A percentile compares a stretch with the other conserved stretches of the same genome.
These are phyloP conservation scores for Mycogona germanica DNA, from an alignment of 2,888 invertebrate species.

Conservation along the genomic window DNA sequence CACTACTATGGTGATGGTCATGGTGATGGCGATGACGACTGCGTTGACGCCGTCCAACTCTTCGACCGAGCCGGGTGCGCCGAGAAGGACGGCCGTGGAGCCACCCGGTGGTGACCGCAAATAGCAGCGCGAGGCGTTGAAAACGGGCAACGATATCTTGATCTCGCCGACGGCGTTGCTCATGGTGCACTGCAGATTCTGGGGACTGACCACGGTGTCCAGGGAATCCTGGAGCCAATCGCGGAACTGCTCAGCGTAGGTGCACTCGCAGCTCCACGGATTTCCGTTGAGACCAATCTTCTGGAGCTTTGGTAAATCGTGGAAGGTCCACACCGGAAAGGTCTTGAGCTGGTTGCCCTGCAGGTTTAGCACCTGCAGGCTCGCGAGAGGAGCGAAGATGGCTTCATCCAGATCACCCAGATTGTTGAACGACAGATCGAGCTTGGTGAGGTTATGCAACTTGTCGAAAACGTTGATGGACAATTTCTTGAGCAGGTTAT, in stretches of 20 bases:
- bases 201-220: constrained; percentile 46
- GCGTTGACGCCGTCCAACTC: too few relatives aligned
- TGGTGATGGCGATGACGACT: neutral
- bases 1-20: neutral
- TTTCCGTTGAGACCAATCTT: constrained; percentile 2
- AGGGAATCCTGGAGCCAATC: constrained; percentile 59
- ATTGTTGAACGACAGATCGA: constrained; percentile 12
- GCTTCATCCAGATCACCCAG: neutral
- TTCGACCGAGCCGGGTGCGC: neutral
- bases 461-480: neutral
- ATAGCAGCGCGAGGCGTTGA: neutral
- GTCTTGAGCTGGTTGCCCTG: constrained; percentile 5
- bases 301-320: neutral
- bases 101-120: neutral
- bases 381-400: neutral
- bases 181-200: neutral
- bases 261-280: constrained; percentile 15
- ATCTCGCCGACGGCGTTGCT: neutral
- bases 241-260: constrained; percentile 48
- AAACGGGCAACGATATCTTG: neutral
- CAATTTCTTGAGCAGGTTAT: constrained; percentile 4
- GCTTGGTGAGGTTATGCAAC: neutral
- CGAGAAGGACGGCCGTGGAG: neutral
- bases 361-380: constrained; percentile 6
- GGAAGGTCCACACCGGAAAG: constrained; percentile 11